phyloP scores from a whole-genome alignment of 2,888 invertebrate genomes.

The Muscina levida region DNA sequence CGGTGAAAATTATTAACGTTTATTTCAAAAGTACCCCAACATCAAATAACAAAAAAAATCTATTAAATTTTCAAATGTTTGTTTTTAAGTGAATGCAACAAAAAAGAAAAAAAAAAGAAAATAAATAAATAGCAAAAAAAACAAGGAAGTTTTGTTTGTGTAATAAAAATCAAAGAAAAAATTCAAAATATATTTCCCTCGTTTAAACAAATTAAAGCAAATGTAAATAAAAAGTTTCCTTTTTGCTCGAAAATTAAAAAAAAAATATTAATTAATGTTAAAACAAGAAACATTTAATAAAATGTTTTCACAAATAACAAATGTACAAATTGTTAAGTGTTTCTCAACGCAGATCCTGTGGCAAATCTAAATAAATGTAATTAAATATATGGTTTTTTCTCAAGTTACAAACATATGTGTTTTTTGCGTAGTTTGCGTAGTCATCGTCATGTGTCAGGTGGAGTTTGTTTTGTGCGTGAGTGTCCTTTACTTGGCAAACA shows the following conservation, averaged over 20 bases:
- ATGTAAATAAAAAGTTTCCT: conserved; percentile 11
- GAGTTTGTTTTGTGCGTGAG: conserved; percentile 9
- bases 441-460: not conserved
- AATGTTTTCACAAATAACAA: not conserved
- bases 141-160: not conserved
- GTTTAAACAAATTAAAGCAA: not conserved
- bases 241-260: no score
- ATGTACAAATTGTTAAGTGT: not conserved
- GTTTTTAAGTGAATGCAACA: conserved; percentile 18
- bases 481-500: not conserved
- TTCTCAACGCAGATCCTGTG: not conserved
- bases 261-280: conserved; percentile 2
- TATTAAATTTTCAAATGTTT: conserved; percentile 43
- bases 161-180: conserved; percentile 32
- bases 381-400: conserved; percentile 14
- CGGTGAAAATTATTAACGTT: conserved; percentile 57
- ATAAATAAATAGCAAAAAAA: not conserved
- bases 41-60: conserved; percentile 30
- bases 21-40: conserved; percentile 21
- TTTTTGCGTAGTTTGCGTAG: not conserved
- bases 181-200: conserved; percentile 17
- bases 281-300: conserved; percentile 4
- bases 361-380: conserved; percentile 23
- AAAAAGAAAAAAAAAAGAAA: not conserved
- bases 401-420: not conserved